Conservation (phyloP, 2,113 vertebrate species). For the cat (Felis catus) region DNA sequence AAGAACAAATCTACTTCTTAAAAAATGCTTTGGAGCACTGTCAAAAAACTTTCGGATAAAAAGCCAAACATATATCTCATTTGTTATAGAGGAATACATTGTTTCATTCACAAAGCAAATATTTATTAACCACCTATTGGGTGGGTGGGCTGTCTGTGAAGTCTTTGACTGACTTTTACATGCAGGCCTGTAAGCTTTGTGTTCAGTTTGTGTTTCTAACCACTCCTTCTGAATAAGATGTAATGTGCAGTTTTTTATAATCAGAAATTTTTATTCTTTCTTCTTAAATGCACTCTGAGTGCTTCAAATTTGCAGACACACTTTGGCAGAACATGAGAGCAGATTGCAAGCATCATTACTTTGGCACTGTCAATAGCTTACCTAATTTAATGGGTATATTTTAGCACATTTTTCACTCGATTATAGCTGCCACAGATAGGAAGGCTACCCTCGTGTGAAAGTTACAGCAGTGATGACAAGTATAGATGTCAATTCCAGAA, state of each 20-base stretch:
- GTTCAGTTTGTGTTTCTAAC: not conserved
- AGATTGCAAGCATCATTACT: slow-evolving; percentile 51
- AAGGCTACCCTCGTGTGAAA: not conserved
- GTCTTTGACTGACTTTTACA: not conserved
- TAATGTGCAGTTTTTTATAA: not conserved
- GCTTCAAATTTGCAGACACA: not conserved
- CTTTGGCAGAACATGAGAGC: not conserved
- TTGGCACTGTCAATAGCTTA: not conserved
- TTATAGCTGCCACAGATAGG: slow-evolving; percentile 36
- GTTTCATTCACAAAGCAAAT: not conserved
- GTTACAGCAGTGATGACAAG: slow-evolving; percentile 28
- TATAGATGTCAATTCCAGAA: slow-evolving; percentile 44
- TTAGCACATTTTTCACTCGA: slow-evolving; percentile 36
- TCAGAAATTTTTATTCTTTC: slow-evolving; percentile 18
- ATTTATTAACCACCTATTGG: not conserved
- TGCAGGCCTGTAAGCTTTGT: not conserved
- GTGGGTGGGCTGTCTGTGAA: not conserved
- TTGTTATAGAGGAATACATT: not conserved
- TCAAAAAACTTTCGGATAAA: slow-evolving; percentile 36
- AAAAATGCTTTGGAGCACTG: not conserved
- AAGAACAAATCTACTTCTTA: not conserved
- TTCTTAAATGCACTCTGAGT: not conserved
- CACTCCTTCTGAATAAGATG: not conserved
- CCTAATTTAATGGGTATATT: slow-evolving; percentile 38
- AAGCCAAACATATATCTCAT: not conserved